A percentile compares a stretch with the other conserved stretches of the same genome.
phyloP scores from a whole-genome alignment of 1,140 invertebrate species.

The Drosophila burlai region DNA sequence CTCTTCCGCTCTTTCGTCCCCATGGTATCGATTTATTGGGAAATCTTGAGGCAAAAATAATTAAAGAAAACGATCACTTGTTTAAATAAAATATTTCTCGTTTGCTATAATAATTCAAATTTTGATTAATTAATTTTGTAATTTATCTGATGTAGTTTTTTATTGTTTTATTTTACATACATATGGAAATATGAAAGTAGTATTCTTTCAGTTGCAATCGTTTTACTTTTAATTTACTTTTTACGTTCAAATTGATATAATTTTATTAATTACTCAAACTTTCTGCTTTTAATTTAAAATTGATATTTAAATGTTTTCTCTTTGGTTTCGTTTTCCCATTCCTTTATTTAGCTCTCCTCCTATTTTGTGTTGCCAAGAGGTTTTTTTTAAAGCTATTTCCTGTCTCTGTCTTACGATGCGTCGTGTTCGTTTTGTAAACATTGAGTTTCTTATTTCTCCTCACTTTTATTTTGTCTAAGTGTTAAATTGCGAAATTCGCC shows the following conservation, averaged over 20 bases:
- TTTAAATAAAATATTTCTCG: too few species aligned
- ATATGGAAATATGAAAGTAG: too few species aligned
- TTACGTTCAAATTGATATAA: too few species aligned
- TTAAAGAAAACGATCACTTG: background rate
- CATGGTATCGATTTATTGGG: conserved; percentile 60
- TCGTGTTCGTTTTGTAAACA: conserved; percentile 75
- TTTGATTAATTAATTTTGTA: too few species aligned
- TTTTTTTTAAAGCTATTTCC: conserved; percentile 29
- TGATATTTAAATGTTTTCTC: background rate
- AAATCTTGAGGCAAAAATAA: conserved; percentile 26
- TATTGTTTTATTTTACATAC: too few species aligned
- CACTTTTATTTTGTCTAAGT: conserved; percentile 35
- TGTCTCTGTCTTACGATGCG: conserved; percentile 4
- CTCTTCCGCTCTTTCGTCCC: conserved; percentile 8
- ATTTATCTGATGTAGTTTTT: too few species aligned
- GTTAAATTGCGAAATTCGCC: conserved; percentile 60
- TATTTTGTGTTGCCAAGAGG: conserved; percentile 49
- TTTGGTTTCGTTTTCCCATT: background rate
- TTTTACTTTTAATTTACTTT: too few species aligned
- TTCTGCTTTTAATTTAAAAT: background rate
- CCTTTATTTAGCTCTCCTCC: conserved; percentile 32
- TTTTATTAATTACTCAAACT: background rate
- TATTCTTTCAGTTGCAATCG: too few species aligned
- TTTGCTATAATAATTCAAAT: too few species aligned
- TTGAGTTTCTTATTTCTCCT: conserved; percentile 35